These are phyloP conservation scores for Mythimna albipuncta DNA, from an alignment of 2,888 invertebrate genomes.

Conservation along the genomic window DNA sequence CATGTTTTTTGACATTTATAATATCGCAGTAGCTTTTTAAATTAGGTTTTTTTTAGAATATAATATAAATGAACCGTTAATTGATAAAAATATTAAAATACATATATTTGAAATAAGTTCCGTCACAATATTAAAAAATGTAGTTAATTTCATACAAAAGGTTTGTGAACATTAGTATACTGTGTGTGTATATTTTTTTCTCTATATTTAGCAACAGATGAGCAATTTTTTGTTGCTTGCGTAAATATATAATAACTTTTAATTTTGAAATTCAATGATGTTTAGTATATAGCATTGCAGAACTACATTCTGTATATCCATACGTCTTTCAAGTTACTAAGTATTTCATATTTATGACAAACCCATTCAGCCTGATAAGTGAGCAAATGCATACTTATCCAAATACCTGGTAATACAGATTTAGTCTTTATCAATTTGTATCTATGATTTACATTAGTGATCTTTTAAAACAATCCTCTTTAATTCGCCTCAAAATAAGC, in stretches of 20 bases:
- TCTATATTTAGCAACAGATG: background rate
- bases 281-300: background rate
- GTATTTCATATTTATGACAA: background rate
- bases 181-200: no score
- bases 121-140: background rate
- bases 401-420: background rate
- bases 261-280: background rate
- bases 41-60: no score
- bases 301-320: background rate
- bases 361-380: no score
- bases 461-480: background rate
- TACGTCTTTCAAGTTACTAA: background rate
- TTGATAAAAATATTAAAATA: background rate
- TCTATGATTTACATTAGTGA: background rate
- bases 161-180: no score
- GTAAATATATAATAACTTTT: no score
- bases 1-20: background rate
- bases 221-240: slow-evolving; percentile 8
- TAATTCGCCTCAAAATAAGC: no score
- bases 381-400: background rate
- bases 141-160: no score
- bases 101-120: slow-evolving; percentile 11
- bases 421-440: background rate
- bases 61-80: slow-evolving; percentile 24
- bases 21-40: background rate